Base-by-base conservation (phyloP, 2,797 vertebrate genomes). In the Scyliorhinus canicula region DNA sequence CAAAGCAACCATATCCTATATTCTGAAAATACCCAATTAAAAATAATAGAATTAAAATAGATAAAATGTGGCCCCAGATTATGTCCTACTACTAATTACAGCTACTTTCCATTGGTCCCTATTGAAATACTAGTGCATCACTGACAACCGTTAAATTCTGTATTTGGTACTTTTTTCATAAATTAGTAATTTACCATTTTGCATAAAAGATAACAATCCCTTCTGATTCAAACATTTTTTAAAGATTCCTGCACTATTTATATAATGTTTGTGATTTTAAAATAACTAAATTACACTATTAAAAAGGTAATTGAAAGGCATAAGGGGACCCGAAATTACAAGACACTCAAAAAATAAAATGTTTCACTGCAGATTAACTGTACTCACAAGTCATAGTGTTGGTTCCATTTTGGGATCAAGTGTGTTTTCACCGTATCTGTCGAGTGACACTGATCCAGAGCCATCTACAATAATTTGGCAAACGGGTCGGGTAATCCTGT, bases 331-430 rank as follows among this genome's bases (percentile, higher is more conserved):
- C n/a, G 65, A 91, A 44, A 91, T 16, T 91, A 52, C 28, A 71
- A 71, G 71, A 12, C 11, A 74, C 47, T 55, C 47, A 28, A 74
- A 55, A 69, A 47, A 35, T 28, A 69, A 69, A 94, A 67, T 93
- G 9, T 4, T 93, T n/a, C 67, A 0, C 3, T 35, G 47, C 71
- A 57, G 0, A 31, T 95, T 95, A 0, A 16, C 95, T 4, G n/a
- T 93, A 98, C 99, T 99, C 96, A 99, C 99, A 99, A 98, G 96
- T 99, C 99, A 0, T 99, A 99, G 97, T 99, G 99, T 97, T 99
- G 99, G 97, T 99, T 99, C 99, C 99, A 99, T 96, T 99, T 99
- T 96, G 99, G n/a, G 99, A 98, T 99, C 99, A 98, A 99, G 96
- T 0, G 99, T 99, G 98, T 98, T 99, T 99, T 99, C 97, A 99